These are phyloP conservation scores for Ispidina picta DNA, from an alignment of 2,797 vertebrate species.

Conservation along the genomic window DNA sequence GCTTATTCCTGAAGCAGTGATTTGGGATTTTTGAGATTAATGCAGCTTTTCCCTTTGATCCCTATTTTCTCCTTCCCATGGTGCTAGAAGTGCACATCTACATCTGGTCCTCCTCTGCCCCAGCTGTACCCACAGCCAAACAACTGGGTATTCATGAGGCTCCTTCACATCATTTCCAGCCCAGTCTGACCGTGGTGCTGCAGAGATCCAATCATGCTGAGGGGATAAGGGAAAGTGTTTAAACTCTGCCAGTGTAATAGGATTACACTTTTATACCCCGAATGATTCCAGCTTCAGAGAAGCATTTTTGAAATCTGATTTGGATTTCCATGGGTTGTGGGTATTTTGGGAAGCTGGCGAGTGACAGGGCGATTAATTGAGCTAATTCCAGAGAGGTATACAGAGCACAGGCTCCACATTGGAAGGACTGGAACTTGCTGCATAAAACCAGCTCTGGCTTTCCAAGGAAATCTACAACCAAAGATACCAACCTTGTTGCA, in stretches of 20 bases:
- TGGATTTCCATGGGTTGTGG: neutral
- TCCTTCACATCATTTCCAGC: neutral
- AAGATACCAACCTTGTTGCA: neutral
- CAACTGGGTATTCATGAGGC: neutral
- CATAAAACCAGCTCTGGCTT: neutral
- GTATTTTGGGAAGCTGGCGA: constrained; percentile 39
- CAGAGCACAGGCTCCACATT: neutral
- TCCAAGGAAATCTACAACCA: neutral
- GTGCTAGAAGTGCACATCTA: neutral
- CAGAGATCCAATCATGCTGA: neutral
- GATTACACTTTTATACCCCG: neutral
- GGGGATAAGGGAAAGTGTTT: neutral
- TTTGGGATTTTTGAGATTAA: neutral
- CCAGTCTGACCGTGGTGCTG: accelerated
- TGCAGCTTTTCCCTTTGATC: neutral
- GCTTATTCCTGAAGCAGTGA: neutral
- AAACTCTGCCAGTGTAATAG: neutral
- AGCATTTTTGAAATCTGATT: neutral
- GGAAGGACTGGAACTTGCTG: neutral
- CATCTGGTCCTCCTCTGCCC: neutral
- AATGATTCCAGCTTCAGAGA: neutral
- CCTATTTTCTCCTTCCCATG: neutral
- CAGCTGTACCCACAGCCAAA: neutral
- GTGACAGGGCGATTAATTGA: neutral
- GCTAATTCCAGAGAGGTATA: neutral